Percentiles rank a stretch among this genome's conserved stretches.
Conservation (phyloP, 2,113 vertebrate species). For the Pachycephala philippinensis region DNA sequence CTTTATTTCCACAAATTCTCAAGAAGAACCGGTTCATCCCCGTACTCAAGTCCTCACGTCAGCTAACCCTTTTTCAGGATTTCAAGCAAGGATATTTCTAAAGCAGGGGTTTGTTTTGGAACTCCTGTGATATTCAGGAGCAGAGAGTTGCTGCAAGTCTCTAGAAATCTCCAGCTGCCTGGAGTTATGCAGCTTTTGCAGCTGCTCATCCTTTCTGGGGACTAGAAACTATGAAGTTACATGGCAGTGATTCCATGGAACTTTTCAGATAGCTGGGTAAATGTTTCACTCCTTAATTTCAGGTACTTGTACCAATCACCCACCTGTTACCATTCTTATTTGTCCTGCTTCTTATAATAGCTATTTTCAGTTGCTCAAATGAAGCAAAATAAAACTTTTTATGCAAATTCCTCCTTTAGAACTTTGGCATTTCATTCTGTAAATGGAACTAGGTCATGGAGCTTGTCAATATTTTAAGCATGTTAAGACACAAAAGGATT, state of each 20-base stretch:
- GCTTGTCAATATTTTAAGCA: slow-evolving; percentile 32
- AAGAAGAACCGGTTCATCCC: background rate
- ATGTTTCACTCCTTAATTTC: background rate
- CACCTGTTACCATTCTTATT: background rate
- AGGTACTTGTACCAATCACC: background rate
- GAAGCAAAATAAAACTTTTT: background rate
- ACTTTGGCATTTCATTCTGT: background rate
- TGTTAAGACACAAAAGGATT: slow-evolving; percentile 4
- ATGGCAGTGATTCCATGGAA: background rate
- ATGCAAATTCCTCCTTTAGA: background rate
- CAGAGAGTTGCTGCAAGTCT: background rate
- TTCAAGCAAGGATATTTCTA: background rate
- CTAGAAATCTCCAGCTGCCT: background rate
- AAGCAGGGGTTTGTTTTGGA: background rate
- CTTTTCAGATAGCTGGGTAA: background rate
- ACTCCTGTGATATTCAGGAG: background rate
- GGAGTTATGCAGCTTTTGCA: background rate
- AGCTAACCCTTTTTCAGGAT: background rate
- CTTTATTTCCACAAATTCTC: background rate
- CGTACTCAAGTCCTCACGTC: background rate
- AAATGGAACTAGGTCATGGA: slow-evolving; percentile 15
- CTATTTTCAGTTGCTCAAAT: background rate
- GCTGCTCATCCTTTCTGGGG: background rate
- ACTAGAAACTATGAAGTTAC: background rate
- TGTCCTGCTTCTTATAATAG: background rate